A percentile compares a stretch with the other conserved stretches of the same genome.
Conservation (phyloP, 2,113 vertebrate species). For the Pollimyrus isidori region DNA sequence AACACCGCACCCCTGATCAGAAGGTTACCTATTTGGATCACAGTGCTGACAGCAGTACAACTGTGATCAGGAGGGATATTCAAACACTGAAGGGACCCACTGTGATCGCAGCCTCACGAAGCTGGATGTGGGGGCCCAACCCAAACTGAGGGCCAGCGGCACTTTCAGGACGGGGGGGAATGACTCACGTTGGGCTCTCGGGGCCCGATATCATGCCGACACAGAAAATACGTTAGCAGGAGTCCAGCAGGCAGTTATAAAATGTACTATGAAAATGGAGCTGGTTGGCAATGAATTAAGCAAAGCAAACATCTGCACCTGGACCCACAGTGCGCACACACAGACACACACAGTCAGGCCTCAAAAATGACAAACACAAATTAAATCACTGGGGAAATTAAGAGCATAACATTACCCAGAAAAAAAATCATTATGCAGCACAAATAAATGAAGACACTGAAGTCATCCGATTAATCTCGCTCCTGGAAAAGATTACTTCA, state of each 20-base stretch:
- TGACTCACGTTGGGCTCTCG: neutral
- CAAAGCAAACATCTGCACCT: neutral
- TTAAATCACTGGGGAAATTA: neutral
- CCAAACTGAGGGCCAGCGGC: neutral
- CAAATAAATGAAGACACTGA: neutral
- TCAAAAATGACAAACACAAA: neutral
- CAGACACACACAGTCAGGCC: neutral
- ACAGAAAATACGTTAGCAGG: neutral
- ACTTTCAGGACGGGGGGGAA: neutral
- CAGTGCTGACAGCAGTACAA: neutral
- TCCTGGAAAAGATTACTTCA: neutral
- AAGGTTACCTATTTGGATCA: neutral
- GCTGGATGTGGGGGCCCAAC: neutral
- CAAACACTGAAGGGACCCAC: neutral
- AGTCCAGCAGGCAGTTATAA: neutral
- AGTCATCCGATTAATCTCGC: neutral
- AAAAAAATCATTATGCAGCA: neutral
- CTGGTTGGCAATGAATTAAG: neutral
- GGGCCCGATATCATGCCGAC: neutral
- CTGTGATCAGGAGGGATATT: neutral
- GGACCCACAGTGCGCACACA: neutral
- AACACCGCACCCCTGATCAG: neutral
- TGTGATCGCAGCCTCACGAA: neutral
- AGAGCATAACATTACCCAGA: neutral
- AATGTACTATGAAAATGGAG: neutral